These are phyloP conservation scores for Corydoras sp. DNA, from an alignment of 2,113 vertebrate species.

Conservation along the genomic window DNA sequence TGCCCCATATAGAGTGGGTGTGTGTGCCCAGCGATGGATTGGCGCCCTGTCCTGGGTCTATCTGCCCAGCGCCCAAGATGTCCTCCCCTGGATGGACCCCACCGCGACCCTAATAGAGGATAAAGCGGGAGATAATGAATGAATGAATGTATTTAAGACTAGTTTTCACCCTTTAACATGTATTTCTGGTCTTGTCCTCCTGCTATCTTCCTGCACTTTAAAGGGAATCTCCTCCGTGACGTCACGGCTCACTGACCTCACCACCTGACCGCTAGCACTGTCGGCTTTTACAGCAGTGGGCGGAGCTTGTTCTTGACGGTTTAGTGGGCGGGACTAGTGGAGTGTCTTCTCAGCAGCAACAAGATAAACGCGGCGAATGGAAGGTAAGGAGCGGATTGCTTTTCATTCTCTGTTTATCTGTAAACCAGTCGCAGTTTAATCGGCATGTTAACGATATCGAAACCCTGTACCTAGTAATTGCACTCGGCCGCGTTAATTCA, in stretches of 20 bases:
- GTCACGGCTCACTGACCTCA: slow-evolving; percentile 29
- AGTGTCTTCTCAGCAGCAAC: slow-evolving; percentile 48
- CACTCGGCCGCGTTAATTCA: neutral
- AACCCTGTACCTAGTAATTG: neutral
- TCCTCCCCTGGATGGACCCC: too few species aligned
- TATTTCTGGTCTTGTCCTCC: too few species aligned
- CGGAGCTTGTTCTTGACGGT: slow-evolving; percentile 44
- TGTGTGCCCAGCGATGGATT: too few species aligned
- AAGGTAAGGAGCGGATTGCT: slow-evolving; percentile 58
- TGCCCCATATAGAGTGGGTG: too few species aligned
- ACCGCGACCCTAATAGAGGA: too few species aligned
- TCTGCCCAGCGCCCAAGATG: too few species aligned
- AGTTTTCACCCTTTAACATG: too few species aligned
- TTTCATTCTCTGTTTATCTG: slow-evolving; percentile 1
- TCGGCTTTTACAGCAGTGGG: slow-evolving; percentile 44
- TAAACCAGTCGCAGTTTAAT: neutral
- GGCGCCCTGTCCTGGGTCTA: too few species aligned
- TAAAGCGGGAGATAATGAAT: too few species aligned
- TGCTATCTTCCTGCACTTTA: slow-evolving; percentile 26
- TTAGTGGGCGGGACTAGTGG: slow-evolving; percentile 52
- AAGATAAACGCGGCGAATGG: slow-evolving; percentile 45
- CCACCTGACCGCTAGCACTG: too few species aligned
- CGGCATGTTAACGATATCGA: neutral
- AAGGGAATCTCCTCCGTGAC: slow-evolving; percentile 48
- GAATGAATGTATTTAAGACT: too few species aligned